These are phyloP conservation scores for Dasyprocta punctata DNA, from an alignment of 2,113 vertebrate genomes.

Conservation along the genomic window DNA sequence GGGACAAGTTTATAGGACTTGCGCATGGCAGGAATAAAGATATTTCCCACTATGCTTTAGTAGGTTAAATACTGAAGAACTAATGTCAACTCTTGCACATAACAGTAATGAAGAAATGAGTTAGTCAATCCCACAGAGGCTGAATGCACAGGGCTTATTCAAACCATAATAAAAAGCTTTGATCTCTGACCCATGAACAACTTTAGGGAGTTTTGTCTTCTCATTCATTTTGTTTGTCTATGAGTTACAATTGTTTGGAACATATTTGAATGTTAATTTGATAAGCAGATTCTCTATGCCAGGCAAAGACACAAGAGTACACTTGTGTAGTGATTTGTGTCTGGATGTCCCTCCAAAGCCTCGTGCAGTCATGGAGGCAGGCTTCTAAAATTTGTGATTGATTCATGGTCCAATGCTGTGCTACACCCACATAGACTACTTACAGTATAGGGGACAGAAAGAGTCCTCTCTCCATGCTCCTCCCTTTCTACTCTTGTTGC, in stretches of 20 bases:
- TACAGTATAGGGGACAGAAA: no score
- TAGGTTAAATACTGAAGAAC: background rate
- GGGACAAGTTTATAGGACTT: background rate
- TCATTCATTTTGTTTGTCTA: slow-evolving; percentile 25
- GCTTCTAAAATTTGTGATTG: no score
- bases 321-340: background rate
- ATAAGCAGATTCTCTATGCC: background rate
- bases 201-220: slow-evolving; percentile 1
- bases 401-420: no score
- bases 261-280: background rate
- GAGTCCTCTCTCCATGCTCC: no score
- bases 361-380: no score
- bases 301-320: background rate
- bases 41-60: background rate
- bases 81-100: slow-evolving; percentile 4
- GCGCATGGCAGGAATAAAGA: background rate
- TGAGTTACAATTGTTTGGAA: background rate
- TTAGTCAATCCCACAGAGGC: background rate
- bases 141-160: slow-evolving; percentile 7
- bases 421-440: no score
- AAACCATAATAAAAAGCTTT: slow-evolving; percentile 17
- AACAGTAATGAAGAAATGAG: background rate
- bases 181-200: background rate
- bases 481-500: no score
- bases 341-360: no score